Base-by-base conservation (phyloP, 2,888 invertebrate genomes). In the Dendrolimus houi region DNA sequence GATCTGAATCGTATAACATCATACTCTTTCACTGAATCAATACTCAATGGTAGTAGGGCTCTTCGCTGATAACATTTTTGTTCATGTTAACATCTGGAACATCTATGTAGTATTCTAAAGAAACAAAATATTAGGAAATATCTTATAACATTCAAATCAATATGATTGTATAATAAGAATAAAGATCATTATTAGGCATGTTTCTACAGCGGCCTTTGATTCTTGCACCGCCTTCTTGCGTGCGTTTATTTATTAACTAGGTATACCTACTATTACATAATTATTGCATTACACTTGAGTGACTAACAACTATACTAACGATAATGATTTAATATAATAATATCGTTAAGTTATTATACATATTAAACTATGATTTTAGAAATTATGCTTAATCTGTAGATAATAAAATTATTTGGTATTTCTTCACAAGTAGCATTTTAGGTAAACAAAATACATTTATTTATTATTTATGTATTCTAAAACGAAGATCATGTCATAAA, bases 211-310 rank as follows among this genome's bases (percentile, higher is more conserved):
- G 12, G 12, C 47, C 47, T 47, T 10, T 47, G 47, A 2, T 47
- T 47, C 47, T 47, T 47, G 47, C 9, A 12, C 47, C 47, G 47
- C 47, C 9, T 47, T 47, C 29, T 47, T 47, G 47, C 47, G 47
- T 47, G 47, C 47, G 47, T 47, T 47, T 10, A 47, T 12, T 9
- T 41, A 12, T 54, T 54, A 12, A 29, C 41, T n/a, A 54, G 41
- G 41, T 54, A 40, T 54, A 54, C n/a, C n/a, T n/a, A n/a, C 41
- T 12, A 12, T 54, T 54, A n/a, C 54, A 41, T 54, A 54, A 54
- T 12, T 13, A 41, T 54, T 54, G 41, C 54, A 54, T 13, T 41
- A 54, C 41, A 41, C 10, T 54, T 47, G 47, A 47, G 47, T 47
- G 47, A 47, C 47, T 47, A 47, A 47, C 47, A 47, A 47, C 47